phyloP scores from a whole-genome alignment of 2,888 invertebrate species.

The Brachylomia viminalis region DNA sequence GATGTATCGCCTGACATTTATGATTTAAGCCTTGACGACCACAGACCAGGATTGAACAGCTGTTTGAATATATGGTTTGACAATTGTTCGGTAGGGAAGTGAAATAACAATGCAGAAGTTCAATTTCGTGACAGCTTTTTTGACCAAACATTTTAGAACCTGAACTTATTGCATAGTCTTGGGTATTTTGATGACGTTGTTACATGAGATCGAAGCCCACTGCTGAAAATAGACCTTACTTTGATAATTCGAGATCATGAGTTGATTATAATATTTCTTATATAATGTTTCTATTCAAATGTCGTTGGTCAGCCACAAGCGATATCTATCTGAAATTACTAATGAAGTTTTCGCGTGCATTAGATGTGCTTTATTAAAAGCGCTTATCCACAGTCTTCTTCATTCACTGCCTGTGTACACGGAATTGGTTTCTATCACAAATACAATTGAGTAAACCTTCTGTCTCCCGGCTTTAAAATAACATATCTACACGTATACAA shows the following conservation, averaged over 20 bases:
- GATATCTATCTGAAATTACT: background rate
- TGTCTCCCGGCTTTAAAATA: background rate
- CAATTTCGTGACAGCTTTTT: background rate
- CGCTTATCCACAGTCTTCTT: background rate
- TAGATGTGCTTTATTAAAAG: background rate
- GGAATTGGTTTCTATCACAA: background rate
- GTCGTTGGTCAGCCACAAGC: too few relatives aligned
- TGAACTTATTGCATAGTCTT: background rate
- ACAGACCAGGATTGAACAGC: background rate
- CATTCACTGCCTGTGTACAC: background rate
- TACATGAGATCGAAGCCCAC: background rate
- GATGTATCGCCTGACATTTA: background rate
- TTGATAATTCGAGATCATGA: too few relatives aligned
- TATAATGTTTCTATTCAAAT: background rate
- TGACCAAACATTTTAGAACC: background rate
- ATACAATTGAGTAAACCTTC: constrained; percentile 7
- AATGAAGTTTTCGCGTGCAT: too few relatives aligned
- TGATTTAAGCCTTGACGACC: constrained; percentile 13
- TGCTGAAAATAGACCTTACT: background rate
- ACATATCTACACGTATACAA: constrained; percentile 6
- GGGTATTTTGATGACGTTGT: background rate
- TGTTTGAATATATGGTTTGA: constrained; percentile 20
- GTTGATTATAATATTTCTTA: too few relatives aligned
- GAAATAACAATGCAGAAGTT: background rate
- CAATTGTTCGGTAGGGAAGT: background rate